phyloP scores from a whole-genome alignment of 2,888 invertebrate genomes.

The Epinotia bilunana region DNA sequence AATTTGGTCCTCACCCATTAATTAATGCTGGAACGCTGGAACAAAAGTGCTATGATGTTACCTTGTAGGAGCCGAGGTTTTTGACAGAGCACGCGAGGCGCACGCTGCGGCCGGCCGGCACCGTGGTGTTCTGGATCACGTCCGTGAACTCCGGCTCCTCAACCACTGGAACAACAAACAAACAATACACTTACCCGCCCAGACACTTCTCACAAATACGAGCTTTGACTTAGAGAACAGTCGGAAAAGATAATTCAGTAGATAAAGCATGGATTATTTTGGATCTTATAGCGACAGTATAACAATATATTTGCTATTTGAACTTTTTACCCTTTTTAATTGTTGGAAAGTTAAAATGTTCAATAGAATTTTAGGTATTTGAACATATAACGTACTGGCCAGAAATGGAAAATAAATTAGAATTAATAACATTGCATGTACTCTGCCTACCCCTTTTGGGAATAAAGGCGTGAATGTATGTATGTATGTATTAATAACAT shows the following conservation, averaged over 20 bases:
- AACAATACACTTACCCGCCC: constrained; percentile 7
- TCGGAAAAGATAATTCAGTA: not conserved
- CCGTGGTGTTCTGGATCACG: constrained; percentile 95
- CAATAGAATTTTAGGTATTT: too few relatives aligned
- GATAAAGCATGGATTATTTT: not conserved
- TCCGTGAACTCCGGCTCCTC: constrained; percentile 96
- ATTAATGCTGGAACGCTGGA: not conserved
- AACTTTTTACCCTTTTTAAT: too few relatives aligned
- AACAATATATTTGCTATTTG: too few relatives aligned
- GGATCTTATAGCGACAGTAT: too few relatives aligned
- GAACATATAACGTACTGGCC: too few relatives aligned
- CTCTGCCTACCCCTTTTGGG: too few relatives aligned
- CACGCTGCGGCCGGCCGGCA: constrained; percentile 94
- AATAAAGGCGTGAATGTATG: too few relatives aligned
- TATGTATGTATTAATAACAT: constrained; percentile 70
- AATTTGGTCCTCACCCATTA: too few relatives aligned
- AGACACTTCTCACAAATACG: not conserved
- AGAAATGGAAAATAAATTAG: not conserved
- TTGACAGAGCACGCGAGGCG: constrained; percentile 96
- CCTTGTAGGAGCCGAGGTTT: constrained; percentile 96
- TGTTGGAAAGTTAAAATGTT: too few relatives aligned
- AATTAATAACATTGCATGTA: constrained; percentile 68
- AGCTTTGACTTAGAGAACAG: not conserved
- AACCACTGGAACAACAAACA: constrained; percentile 85
- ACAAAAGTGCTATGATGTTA: constrained; percentile 61